Conservation (phyloP, 2,113 vertebrate species). For the Mesitornis unicolor region DNA sequence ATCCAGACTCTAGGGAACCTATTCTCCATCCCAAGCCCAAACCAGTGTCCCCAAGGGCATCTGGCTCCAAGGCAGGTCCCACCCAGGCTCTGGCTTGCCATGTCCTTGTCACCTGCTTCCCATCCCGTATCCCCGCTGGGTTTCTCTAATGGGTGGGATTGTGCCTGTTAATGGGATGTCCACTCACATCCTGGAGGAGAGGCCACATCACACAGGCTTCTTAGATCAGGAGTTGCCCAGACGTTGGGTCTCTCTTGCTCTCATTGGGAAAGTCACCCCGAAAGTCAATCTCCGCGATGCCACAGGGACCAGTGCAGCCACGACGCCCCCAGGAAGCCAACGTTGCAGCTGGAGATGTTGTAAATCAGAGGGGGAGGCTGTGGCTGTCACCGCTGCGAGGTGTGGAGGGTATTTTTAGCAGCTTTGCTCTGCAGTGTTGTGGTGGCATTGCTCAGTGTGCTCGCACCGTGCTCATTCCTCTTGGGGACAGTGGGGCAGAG, state of each 20-base stretch:
- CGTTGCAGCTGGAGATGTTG: neutral
- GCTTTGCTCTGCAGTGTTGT: neutral
- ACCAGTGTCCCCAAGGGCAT: neutral
- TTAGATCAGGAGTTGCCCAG: neutral
- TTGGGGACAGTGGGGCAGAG: fast-evolving
- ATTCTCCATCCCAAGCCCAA: neutral
- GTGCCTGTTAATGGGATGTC: neutral
- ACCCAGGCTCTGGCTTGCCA: too few species aligned
- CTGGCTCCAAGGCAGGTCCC: neutral
- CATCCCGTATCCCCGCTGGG: neutral
- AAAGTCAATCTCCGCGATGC: neutral
- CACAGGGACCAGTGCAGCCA: fast-evolving
- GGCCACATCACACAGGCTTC: fast-evolving
- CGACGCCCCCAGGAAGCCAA: fast-evolving
- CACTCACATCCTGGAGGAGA: neutral
- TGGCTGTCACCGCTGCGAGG: neutral
- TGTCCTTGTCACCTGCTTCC: neutral
- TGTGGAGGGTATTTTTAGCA: neutral
- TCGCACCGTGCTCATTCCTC: fast-evolving
- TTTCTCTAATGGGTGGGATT: neutral
- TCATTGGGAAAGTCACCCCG: neutral
- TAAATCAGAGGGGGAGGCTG: neutral
- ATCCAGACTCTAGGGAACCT: too few species aligned
- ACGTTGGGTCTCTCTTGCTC: fast-evolving
- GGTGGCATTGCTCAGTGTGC: neutral